Percentiles rank a stretch among this genome's conserved stretches.
These are phyloP conservation scores for Helleia helle DNA, from an alignment of 2,888 invertebrate genomes.

Conservation along the genomic window DNA sequence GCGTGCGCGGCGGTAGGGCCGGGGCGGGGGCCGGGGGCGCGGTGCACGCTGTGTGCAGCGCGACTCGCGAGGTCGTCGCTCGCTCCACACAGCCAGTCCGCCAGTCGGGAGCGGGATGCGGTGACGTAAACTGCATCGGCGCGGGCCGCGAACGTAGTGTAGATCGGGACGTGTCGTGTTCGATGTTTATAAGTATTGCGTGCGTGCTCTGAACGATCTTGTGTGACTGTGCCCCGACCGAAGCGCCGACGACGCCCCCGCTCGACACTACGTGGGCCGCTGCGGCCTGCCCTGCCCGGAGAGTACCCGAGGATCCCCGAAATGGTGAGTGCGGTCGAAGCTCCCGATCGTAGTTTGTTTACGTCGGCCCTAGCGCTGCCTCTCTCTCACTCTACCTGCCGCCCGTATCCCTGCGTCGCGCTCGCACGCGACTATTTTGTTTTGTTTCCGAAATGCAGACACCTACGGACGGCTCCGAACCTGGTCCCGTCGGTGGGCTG, in stretches of 20 bases:
- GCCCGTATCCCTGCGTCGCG: conserved; percentile 62
- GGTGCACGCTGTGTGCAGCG: conserved; percentile 70
- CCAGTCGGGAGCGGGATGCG: conserved; percentile 74
- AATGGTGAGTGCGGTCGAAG: conserved; percentile 73
- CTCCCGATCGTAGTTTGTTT: conserved; percentile 68
- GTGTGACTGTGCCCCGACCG: conserved; percentile 56
- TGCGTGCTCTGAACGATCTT: conserved; percentile 47
- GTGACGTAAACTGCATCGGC: conserved; percentile 73
- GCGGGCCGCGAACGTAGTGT: conserved; percentile 68
- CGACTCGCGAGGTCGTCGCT: conserved; percentile 72
- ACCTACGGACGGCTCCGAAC: conserved; percentile 55
- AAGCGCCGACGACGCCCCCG: conserved; percentile 55
- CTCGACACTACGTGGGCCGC: conserved; percentile 62
- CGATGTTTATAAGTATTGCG: conserved; percentile 41
- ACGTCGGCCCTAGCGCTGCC: conserved; percentile 62
- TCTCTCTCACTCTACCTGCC: conserved; percentile 68
- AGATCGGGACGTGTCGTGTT: conserved; percentile 67
- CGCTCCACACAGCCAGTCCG: conserved; percentile 48
- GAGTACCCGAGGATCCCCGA: conserved; percentile 55
- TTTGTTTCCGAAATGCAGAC: conserved; percentile 72
- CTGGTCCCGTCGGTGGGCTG: conserved; percentile 54
- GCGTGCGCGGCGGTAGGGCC: conserved; percentile 33
- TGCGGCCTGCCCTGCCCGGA: conserved; percentile 38
- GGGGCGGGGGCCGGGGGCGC: conserved; percentile 39
- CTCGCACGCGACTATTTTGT: conserved; percentile 68